Evolutionary conservation across 2,797 vertebrate species (phyloP), one percentile per base, ranked within the genome.

Genomic region (Varecia variegata): DNA sequence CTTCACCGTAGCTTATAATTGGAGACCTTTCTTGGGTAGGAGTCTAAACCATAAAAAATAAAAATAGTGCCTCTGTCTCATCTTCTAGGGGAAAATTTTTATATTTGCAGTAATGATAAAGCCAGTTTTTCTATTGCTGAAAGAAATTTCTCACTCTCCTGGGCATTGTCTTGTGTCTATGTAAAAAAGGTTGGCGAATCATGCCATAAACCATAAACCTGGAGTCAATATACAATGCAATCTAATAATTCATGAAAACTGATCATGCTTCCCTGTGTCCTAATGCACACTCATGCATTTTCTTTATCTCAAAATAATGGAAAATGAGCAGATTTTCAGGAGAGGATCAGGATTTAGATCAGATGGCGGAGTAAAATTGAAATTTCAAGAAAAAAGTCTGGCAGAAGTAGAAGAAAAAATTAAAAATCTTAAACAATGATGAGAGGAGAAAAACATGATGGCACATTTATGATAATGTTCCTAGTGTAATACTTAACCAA

Each of bases 231-330:
- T 54, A 76, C 7, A 52, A 5, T 32, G 8, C 3, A 25, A 65
- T n/a, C 73, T 45, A 50, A 30, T 45, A n/a, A 18, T 73, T 67
- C 21, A 45, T 38, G 20, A 65, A 74, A 84, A 47, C 10, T 52
- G 45, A 47, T 35, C 52, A 54, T 1, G 3, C 6, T 7, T 10
- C 32, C 7, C 10, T 62, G 20, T 2, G 0, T 5, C 35, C 8
- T 58, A 15, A 52, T 9, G 9, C 21, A 81, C 6, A 83, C 47
- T 60, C 18, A 43, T 25, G 18, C 4, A 60, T 77, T 70, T 90
- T 62, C 10, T 54, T 68, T 84, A 79, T 83, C 84, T 96, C 25
- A 86, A 88, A 62, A 73, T 35, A 84, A 87, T 54, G 15, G 9
- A 60, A n/a, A 1, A 67, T 38, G 14, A 56, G 21, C 5, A 83